A percentile compares a stretch with the other conserved stretches of the same genome.
phyloP scores from a whole-genome alignment of 2,113 vertebrate species.

The Mus pahari region DNA sequence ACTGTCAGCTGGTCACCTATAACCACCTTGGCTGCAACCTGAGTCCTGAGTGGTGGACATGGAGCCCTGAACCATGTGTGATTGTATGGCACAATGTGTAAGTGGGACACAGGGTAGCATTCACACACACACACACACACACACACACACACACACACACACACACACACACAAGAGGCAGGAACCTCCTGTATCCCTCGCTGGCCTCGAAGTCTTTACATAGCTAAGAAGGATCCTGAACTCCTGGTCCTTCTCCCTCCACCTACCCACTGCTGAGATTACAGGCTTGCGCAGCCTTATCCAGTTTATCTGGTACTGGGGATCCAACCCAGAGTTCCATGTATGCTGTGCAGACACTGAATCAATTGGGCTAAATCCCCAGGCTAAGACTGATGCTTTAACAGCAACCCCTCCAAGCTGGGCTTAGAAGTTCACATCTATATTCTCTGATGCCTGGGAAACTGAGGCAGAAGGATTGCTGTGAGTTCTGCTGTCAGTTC shows the following conservation, averaged over 20 bases:
- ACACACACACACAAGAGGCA: neutral
- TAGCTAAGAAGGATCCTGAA: neutral
- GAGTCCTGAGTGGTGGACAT: no score
- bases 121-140: neutral
- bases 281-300: no score
- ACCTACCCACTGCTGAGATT: neutral
- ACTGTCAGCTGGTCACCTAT: neutral
- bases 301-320: neutral
- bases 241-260: neutral
- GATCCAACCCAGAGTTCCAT: neutral
- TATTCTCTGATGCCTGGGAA: neutral
- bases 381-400: neutral
- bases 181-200: neutral
- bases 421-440: neutral
- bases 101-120: neutral
- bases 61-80: rapidly evolving
- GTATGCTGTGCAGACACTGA: no score
- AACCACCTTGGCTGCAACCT: no score
- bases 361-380: no score
- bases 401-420: neutral
- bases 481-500: neutral
- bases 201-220: neutral
- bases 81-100: neutral
- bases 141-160: no score
- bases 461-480: neutral